Evolutionary conservation across 2,888 invertebrate species (phyloP).

Genomic region (Kuschelorhynchus macadamiae): DNA sequence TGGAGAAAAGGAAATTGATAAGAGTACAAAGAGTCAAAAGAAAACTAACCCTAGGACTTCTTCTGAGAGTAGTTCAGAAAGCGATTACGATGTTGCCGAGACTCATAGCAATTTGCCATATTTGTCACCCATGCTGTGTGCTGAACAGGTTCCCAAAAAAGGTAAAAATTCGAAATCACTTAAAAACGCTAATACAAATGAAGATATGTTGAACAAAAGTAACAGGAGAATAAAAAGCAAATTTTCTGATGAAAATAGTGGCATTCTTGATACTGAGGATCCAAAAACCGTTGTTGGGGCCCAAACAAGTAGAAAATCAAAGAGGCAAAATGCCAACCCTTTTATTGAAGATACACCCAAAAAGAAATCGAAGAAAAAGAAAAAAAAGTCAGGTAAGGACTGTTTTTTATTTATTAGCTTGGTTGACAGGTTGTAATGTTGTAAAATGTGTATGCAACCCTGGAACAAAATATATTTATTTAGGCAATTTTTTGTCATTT

Average conservation of each 20-base stretch:
- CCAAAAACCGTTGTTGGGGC: background rate
- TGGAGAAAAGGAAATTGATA: background rate
- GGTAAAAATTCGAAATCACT: background rate
- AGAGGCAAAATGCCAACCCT: background rate
- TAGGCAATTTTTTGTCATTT: no score
- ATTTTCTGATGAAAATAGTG: constrained; percentile 3
- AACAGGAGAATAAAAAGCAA: constrained; percentile 2
- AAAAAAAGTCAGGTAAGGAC: constrained; percentile 6
- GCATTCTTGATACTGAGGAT: constrained; percentile 10
- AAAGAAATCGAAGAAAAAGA: constrained; percentile 18
- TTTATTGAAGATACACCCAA: background rate
- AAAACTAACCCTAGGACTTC: constrained; percentile 38
- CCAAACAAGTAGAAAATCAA: background rate
- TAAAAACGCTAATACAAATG: background rate
- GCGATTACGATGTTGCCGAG: constrained; percentile 52
- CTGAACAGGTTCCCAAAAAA: constrained; percentile 1
- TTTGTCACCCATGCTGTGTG: constrained; percentile 55
- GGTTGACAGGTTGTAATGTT: no score
- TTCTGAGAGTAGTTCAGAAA: constrained; percentile 62
- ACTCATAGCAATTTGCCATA: constrained; percentile 55
- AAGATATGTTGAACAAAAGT: background rate
- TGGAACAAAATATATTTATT: no score
- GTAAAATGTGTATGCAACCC: no score
- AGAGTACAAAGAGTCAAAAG: background rate
- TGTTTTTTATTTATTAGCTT: no score